Conservation (phyloP, 2,797 vertebrate genomes). For the Xiphophorus birchmanni region DNA sequence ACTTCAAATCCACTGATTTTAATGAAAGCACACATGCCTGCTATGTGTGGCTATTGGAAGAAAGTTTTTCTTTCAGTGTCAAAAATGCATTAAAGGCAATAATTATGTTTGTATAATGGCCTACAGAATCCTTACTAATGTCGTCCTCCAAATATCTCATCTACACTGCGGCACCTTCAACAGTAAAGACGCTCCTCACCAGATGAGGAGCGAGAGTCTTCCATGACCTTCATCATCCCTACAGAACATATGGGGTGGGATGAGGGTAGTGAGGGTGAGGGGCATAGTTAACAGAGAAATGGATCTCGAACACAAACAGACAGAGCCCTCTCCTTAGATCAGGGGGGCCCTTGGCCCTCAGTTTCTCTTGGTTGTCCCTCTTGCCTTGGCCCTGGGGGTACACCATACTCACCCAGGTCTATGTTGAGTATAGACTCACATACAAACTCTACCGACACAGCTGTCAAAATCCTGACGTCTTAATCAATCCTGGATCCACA, state of each 20-base stretch:
- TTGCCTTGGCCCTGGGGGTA: slow-evolving; percentile 68
- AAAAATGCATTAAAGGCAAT: slow-evolving; percentile 8
- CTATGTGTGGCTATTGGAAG: neutral
- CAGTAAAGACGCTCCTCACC: slow-evolving; percentile 49
- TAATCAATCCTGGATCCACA: slow-evolving; percentile 91
- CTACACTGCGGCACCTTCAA: slow-evolving; percentile 38
- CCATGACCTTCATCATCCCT: slow-evolving; percentile 43
- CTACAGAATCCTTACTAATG: slow-evolving; percentile 32
- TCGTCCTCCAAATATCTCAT: slow-evolving; percentile 23
- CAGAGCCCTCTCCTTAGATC: slow-evolving; percentile 58
- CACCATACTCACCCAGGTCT: slow-evolving; percentile 53
- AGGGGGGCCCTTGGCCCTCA: slow-evolving; percentile 40
- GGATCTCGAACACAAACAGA: slow-evolving; percentile 77
- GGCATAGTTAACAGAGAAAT: slow-evolving; percentile 57
- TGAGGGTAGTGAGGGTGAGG: neutral
- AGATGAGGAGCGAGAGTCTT: slow-evolving; percentile 78
- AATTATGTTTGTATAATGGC: slow-evolving; percentile 31
- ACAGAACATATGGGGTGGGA: slow-evolving; percentile 2
- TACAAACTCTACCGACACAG: slow-evolving; percentile 47
- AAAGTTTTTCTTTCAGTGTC: neutral
- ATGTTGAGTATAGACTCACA: slow-evolving; percentile 32
- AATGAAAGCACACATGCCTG: neutral
- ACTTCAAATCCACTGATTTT: slow-evolving; percentile 13
- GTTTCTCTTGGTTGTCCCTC: slow-evolving; percentile 75
- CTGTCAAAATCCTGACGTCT: slow-evolving; percentile 93